Base-by-base conservation (phyloP, 2,797 vertebrate species). In the Alauda arvensis region DNA sequence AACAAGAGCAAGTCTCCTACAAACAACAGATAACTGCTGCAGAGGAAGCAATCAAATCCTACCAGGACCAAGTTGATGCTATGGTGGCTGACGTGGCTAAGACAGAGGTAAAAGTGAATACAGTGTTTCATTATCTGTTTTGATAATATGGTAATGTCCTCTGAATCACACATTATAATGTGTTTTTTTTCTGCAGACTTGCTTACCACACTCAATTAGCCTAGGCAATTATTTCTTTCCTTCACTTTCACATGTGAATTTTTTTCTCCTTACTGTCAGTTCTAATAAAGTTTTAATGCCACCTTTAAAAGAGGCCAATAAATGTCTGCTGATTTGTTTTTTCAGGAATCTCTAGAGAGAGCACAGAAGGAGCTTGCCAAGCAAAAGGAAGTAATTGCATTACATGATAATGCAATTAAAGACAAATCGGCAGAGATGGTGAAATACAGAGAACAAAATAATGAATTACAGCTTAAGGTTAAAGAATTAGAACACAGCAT, bases 401-500 rank as follows among this genome's bases (percentile, higher is more conserved):
- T 97, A 43, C 98, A 98, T 52, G 97, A 98, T 91, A 97, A 97
- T 74, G 97, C 97, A 52, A 98, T 99, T 93, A 98, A 98, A 97
- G 96, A 66, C 16, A 99, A 98, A 92, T 97, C 71, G 40, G 88
- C 93, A 24, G 98, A 98, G 93, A 95, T 96, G 9, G 95, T 91
- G 72, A 97, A 97, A 65, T 95, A 98, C 37, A 96, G 96, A 70
- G 98, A 98, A 85, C 96, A 98, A 92, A 98, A 95, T 90, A 99
- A 99, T 48, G 98, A 98, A 34, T 95, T 97, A 19, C 98, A 98
- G 80, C 97, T 99, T 78, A 98, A 98, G 95, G 95, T 99, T 92
- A 98, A 99, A 95, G 97, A 98, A 83, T 91, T 98, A 59, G 98
- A 99, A 17, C 98, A 99, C 92, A 97, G 97, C 81, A 98, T 99